Evolutionary conservation across 2,888 invertebrate genomes (phyloP).

Genomic region (Cantharis lateralis): DNA sequence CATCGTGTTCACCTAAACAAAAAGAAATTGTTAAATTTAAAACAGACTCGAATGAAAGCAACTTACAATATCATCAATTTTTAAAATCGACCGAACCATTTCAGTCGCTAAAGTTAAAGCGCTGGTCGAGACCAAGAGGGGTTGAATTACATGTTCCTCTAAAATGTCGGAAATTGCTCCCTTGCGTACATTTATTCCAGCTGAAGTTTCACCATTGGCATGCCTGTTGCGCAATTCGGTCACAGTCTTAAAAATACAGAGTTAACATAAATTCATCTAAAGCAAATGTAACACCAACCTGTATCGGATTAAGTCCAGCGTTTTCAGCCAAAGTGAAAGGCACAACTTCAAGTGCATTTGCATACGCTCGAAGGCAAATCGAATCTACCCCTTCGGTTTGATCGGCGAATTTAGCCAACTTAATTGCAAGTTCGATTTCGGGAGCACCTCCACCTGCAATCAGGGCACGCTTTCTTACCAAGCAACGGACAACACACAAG

Average conservation of each 20-base stretch:
- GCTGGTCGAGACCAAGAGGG: conserved; percentile 91
- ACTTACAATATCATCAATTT: conserved; percentile 98
- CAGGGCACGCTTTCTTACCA: conserved; percentile 90
- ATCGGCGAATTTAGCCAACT: conserved; percentile 79
- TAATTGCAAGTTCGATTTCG: conserved; percentile 91
- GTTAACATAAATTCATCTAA: background rate
- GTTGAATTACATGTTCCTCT: conserved; percentile 97
- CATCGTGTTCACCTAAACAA: conserved; percentile 61
- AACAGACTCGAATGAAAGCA: background rate
- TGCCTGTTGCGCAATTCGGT: conserved; percentile 95
- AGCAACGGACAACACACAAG: conserved; percentile 89
- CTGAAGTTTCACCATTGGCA: conserved; percentile 81
- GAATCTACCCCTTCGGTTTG: conserved; percentile 89
- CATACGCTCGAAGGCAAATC: conserved; percentile 93
- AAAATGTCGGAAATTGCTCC: conserved; percentile 96
- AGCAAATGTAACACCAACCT: conserved; percentile 38
- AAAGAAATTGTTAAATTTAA: conserved; percentile 36
- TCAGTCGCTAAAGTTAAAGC: conserved; percentile 94
- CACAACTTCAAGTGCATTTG: conserved; percentile 93
- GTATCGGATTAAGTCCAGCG: conserved; percentile 61
- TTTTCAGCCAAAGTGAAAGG: conserved; percentile 92
- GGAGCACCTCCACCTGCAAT: conserved; percentile 98
- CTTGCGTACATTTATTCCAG: conserved; percentile 96
- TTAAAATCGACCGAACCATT: conserved; percentile 95
- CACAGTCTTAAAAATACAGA: conserved; percentile 66